Evolutionary conservation across 2,888 invertebrate species (phyloP), one percentile per base, ranked within the genome.

Genomic region (Philopedon plagiatum): DNA sequence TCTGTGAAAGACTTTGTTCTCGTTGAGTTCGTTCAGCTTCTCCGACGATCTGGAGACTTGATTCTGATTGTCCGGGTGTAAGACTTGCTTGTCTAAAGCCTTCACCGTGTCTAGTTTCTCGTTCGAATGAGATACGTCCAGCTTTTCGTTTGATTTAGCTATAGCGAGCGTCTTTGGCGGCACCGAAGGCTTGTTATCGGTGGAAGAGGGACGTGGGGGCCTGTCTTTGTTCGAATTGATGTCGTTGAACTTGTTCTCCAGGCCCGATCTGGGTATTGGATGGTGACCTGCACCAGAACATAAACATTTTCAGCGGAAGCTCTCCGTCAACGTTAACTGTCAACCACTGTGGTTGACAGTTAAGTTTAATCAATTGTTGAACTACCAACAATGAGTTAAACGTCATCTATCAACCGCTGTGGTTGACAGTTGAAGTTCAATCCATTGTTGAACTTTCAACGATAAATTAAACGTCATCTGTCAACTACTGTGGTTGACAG

Each of bases 381-480:
- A n/a, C n/a, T n/a, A n/a, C n/a, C n/a, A n/a, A n/a, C n/a, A n/a
- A n/a, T n/a, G n/a, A n/a, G n/a, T n/a, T n/a, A n/a, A n/a, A n/a
- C n/a, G n/a, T n/a, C n/a, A n/a, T n/a, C n/a, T n/a, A n/a, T n/a
- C n/a, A n/a, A n/a, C n/a, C n/a, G n/a, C n/a, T n/a, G n/a, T n/a
- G n/a, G n/a, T n/a, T n/a, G n/a, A n/a, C n/a, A n/a, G n/a, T n/a
- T n/a, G n/a, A n/a, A n/a, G n/a, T n/a, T n/a, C 7, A 34, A 34
- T 11, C 5, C 0, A 1, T 0, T 66, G 62, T 18, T 79, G 77
- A 32, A 80, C 81, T 15, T 49, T 3, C 15, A n/a, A n/a, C n/a
- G n/a, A n/a, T n/a, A 74, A 86, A 86, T 64, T 79, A 81, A 72
- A 86, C 85, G 71, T 85, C 85, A 72, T 86, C 85, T 1, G 83